Percentiles rank a stretch among this genome's conserved stretches.
phyloP scores from a whole-genome alignment of 1,140 invertebrate species.

The Nomia melanderi region DNA sequence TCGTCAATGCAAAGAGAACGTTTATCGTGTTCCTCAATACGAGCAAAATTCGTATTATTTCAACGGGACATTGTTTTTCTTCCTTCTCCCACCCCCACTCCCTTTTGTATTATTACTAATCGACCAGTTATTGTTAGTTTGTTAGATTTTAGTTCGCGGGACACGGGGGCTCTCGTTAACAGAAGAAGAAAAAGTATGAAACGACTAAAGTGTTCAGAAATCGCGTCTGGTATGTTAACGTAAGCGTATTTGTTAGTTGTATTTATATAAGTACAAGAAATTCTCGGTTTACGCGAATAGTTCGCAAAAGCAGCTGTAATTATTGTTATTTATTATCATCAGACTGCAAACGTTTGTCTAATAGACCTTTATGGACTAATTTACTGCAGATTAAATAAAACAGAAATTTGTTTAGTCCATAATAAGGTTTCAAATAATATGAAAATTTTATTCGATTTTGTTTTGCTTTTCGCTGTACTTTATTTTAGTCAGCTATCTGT shows the following conservation, averaged over 20 bases:
- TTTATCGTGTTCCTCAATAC: constrained; percentile 18
- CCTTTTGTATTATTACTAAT: constrained; percentile 3
- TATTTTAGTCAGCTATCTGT: too few species aligned
- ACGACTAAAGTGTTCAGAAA: constrained; percentile 43
- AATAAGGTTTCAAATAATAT: too few species aligned
- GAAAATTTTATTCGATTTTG: too few species aligned
- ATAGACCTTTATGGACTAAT: too few species aligned
- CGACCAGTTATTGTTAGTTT: neutral
- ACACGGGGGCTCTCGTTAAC: neutral
- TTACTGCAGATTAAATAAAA: too few species aligned
- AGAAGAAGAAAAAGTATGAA: neutral
- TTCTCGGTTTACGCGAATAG: constrained; percentile 33
- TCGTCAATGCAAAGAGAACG: neutral
- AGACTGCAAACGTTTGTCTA: too few species aligned
- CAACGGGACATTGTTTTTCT: neutral
- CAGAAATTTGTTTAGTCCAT: too few species aligned
- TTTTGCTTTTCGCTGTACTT: too few species aligned
- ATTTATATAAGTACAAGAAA: constrained; percentile 21
- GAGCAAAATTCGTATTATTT: constrained; percentile 5
- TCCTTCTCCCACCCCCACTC: too few species aligned
- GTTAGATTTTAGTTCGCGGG: constrained; percentile 12
- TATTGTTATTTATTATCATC: neutral
- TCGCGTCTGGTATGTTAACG: constrained; percentile 20
- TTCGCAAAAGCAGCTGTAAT: neutral
- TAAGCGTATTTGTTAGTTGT: constrained; percentile 37